Evolutionary conservation across 2,888 invertebrate genomes (phyloP).

Genomic region (Agrilus mali): DNA sequence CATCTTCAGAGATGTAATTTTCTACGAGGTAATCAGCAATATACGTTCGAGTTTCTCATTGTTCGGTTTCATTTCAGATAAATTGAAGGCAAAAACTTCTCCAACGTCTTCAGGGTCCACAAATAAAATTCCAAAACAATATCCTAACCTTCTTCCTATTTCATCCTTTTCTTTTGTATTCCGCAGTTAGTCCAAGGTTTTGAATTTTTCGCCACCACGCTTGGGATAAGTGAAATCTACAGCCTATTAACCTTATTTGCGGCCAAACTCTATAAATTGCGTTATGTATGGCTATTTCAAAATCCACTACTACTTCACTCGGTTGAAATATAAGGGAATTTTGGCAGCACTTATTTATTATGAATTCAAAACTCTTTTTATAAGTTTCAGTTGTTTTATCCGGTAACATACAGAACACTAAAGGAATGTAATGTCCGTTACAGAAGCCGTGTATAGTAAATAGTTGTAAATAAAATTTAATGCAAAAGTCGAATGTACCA

Average conservation of each 20-base stretch:
- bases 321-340: background rate
- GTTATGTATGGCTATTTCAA: background rate
- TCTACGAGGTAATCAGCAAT: slow-evolving; percentile 1
- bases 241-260: background rate
- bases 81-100: slow-evolving; percentile 1
- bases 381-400: slow-evolving; percentile 1
- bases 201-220: slow-evolving; percentile 3
- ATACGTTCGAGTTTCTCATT: background rate
- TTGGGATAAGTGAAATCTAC: slow-evolving; percentile 1
- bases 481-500: background rate
- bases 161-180: slow-evolving; percentile 1
- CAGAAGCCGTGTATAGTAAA: slow-evolving; percentile 3
- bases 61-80: background rate
- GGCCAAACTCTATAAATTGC: background rate
- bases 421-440: slow-evolving; percentile 2
- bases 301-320: background rate
- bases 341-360: background rate
- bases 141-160: background rate
- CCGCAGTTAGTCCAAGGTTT: background rate
- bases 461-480: slow-evolving; percentile 2
- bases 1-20: slow-evolving; percentile 1
- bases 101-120: slow-evolving; percentile 1
- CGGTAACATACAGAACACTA: slow-evolving; percentile 3
- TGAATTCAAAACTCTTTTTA: background rate
- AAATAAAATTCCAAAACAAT: background rate